Base-by-base conservation (phyloP, 2,888 invertebrate genomes). In the Eristalis tenax region DNA sequence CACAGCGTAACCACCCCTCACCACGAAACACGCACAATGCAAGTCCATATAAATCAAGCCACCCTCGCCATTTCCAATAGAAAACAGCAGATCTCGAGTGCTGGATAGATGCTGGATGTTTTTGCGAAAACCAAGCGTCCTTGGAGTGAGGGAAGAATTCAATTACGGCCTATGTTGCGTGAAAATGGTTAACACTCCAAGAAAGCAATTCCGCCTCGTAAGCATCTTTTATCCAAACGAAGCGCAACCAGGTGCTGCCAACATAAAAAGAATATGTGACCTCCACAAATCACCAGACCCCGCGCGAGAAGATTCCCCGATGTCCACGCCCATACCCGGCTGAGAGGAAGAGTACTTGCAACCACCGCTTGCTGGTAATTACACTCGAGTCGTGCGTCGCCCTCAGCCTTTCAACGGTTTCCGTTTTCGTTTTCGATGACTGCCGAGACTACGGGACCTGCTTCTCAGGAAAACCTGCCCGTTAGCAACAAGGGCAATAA, bases 201-300 rank as follows among this genome's bases (percentile, higher is more conserved):
- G 26, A 61, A 43, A 50, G 32, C 28, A 76, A 68, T 68, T 68
- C 43, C 13, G 28, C 28, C 59, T 61, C 68, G 3, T 22, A 76
- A 43, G 59, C 15, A 61, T 40, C 61, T 43, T 68, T 75, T 66
- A 75, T 75, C 66, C 66, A 66, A 66, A 57, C 18, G 26, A 40
- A 65, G 26, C 56, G 59, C 63, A 64, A 23, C 73, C 75, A 66
- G 65, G 56, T 75, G 75, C 59, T 66, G 28, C 75, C 38, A 59
- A 64, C 56, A 63, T 3, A 0, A 63, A 22, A 56, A 50, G n/a
- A 4, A 28, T 6, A 18, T 18, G 13, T 26, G 11, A 64, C n/a
- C 15, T 73, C 28, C 43, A 32, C 40, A 63, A 40, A 63, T 43
- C 61, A 63, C 50, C 50, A 56, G 4, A 1, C 18, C 13, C 50